A percentile compares a stretch with the other conserved stretches of the same genome.
These are phyloP conservation scores for chimpanzee (Pan troglodytes) DNA, from an alignment of 2,113 vertebrate genomes.

Conservation along the genomic window NHGRI_mPanTro3-v2.1_pri NC_072421.2:80358501-80359000, in stretches of 20 bases:
- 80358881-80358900: not conserved
- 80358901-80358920: not conserved
- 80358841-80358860: constrained; percentile 50
- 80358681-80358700: constrained; percentile 4
- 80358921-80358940: constrained; percentile 51
- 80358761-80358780: constrained; percentile 50
- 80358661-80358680: constrained; percentile 8
- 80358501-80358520: not conserved
- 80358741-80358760: constrained; percentile 41
- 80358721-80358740: constrained; percentile 10
- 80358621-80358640: not conserved
- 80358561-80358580: not conserved
- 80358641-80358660: not conserved
- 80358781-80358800: constrained; percentile 53
- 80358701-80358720: not conserved
- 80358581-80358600: not conserved
- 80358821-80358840: constrained; percentile 35
- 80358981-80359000: constrained; percentile 45
- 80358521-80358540: constrained; percentile 30
- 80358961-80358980: constrained; percentile 21
- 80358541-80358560: not conserved
- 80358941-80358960: constrained; percentile 48
- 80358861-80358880: constrained; percentile 40
- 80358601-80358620: not conserved
- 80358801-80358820: constrained; percentile 44